Evolutionary conservation across 2,888 invertebrate genomes (phyloP).

Genomic region (Alsophila aescularia): DNA sequence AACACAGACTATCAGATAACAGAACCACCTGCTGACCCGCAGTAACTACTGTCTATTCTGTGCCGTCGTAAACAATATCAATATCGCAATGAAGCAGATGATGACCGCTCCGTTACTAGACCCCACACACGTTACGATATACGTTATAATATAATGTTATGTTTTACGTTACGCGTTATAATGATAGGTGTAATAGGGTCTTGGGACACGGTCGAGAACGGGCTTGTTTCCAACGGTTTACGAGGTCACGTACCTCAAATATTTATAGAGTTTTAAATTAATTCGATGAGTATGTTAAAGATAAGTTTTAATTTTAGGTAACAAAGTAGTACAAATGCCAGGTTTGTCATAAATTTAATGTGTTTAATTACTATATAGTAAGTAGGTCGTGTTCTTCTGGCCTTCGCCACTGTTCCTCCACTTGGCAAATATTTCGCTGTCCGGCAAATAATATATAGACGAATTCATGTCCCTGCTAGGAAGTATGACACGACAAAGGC

Average conservation of each 20-base stretch:
- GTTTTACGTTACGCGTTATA: not conserved
- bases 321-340: too few species aligned
- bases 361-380: too few species aligned
- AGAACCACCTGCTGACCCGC: not conserved
- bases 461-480: too few species aligned
- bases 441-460: too few species aligned
- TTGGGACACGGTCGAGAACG: constrained; percentile 5
- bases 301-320: not conserved
- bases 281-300: not conserved
- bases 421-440: too few species aligned
- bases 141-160: not conserved
- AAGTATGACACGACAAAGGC: too few species aligned
- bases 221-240: not conserved
- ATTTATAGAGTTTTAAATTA: not conserved
- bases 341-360: too few species aligned
- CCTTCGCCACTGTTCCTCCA: too few species aligned
- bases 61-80: not conserved
- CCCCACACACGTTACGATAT: constrained; percentile 10
- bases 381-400: too few species aligned
- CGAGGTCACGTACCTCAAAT: not conserved
- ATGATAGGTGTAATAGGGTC: constrained; percentile 5
- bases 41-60: too few species aligned
- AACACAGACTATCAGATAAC: too few species aligned
- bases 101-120: constrained; percentile 5
- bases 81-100: constrained; percentile 1